Base-by-base conservation (phyloP, 1,140 invertebrate species). In the Drosophila oshimai region DNA sequence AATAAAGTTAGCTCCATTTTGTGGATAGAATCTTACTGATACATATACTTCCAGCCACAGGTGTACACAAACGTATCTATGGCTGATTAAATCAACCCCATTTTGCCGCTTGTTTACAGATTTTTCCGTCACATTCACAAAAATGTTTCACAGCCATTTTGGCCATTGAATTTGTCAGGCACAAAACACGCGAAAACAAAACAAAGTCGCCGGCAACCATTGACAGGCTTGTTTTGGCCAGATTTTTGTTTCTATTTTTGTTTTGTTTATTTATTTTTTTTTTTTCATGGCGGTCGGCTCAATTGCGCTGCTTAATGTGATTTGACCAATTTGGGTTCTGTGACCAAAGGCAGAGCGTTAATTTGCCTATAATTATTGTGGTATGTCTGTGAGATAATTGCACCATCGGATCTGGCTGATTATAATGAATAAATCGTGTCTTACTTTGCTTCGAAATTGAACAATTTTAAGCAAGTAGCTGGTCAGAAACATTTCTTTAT, bases 101-200 rank as follows among this genome's bases (percentile, higher is more conserved):
- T 74, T 58, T 36, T 44, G 57, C 39, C 31, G 50, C 44, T 84
- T 84, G 58, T 86, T 78, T 60, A 70, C 69, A 60, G 41, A 74
- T 74, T 53, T 84, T 79, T 79, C 69, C 74, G 80, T 72, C 74
- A 79, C 65, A 86, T 86, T 84, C 69, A 71, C 45, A 70, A 74
- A 68, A 74, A 54, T 65, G 42, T 70, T 71, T 83, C 69, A 53
- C 79, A 83, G 55, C 73, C 62, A 57, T 78, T 86, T 84, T 53
- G 64, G 62, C 70, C 54, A 71, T 81, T 73, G 78, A 76, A 81
- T 74, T 79, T 79, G 70, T 76, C 68, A 77, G 41, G 33, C 29
- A 53, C 36, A 74, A 37, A 83, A 55, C 22, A 47, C 33, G 61
- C 61, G 37, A 37, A 34, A 68, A 50, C 44, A 77, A 37, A 45